Percentiles rank a stretch among this genome's conserved stretches.
These are phyloP conservation scores for Alfaro cultratus DNA, from an alignment of 2,797 vertebrate genomes.

Conservation along the genomic window DNA sequence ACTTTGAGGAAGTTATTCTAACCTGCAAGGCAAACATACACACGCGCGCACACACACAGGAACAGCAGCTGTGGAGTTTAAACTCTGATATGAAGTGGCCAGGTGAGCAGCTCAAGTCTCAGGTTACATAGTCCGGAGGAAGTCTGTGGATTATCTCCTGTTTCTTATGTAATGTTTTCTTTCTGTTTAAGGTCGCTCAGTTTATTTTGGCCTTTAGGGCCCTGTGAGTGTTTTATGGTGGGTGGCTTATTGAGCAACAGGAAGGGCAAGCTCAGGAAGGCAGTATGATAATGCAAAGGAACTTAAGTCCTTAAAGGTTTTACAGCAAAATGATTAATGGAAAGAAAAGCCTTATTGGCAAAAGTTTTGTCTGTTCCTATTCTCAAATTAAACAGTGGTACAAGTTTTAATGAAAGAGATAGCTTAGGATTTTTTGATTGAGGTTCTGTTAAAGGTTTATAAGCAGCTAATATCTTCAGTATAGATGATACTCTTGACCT, in stretches of 20 bases:
- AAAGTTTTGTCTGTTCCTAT: neutral
- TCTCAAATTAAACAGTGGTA: neutral
- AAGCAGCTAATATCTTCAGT: neutral
- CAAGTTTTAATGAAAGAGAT: neutral
- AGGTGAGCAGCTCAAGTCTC: conserved; percentile 37
- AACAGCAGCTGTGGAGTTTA: conserved; percentile 19
- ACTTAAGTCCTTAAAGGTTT: conserved; percentile 32
- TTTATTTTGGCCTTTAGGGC: conserved; percentile 53
- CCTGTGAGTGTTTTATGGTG: conserved; percentile 56
- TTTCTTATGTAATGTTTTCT: conserved; percentile 60
- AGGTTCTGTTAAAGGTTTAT: neutral
- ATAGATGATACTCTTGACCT: neutral
- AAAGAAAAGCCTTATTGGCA: neutral
- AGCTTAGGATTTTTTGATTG: neutral
- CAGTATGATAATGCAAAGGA: conserved; percentile 50
- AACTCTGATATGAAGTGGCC: conserved; percentile 38
- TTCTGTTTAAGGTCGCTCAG: conserved; percentile 56
- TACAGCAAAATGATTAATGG: conserved; percentile 14
- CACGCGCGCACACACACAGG: conserved; percentile 11
- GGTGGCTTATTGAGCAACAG: conserved; percentile 42
- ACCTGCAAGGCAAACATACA: conserved; percentile 30
- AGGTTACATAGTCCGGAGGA: conserved; percentile 48
- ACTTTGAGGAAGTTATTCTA: conserved; percentile 57
- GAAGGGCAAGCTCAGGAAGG: conserved; percentile 53
- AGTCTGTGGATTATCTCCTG: conserved; percentile 54